These are phyloP conservation scores for Chymomyza fuscimana DNA, from an alignment of 2,888 invertebrate genomes.

Conservation along the genomic window DNA sequence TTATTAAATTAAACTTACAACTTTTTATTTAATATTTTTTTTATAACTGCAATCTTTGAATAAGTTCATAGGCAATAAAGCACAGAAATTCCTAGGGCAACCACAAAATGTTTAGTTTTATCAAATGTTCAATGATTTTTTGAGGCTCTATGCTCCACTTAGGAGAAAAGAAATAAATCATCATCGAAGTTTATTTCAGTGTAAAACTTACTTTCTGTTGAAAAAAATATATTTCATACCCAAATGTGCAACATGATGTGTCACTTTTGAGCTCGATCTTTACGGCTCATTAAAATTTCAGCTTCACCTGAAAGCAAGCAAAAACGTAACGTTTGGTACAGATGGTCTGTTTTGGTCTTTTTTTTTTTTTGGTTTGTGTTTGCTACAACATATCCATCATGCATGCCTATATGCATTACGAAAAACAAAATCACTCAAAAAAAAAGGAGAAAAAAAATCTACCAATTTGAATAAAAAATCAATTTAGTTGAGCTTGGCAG, in stretches of 20 bases:
- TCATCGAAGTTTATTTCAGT: too few relatives aligned
- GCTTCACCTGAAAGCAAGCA: background rate
- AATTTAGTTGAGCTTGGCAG: conserved; percentile 41
- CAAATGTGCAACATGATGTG: background rate
- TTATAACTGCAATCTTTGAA: too few relatives aligned
- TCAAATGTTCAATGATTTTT: too few relatives aligned
- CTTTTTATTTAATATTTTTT: too few relatives aligned
- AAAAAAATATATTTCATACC: background rate
- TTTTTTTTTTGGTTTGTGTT: background rate
- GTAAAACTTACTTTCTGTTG: background rate
- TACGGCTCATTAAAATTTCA: background rate
- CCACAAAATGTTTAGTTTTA: too few relatives aligned
- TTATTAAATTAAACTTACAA: too few relatives aligned
- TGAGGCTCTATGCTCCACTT: too few relatives aligned
- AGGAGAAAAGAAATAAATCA: too few relatives aligned
- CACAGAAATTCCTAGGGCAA: too few relatives aligned
- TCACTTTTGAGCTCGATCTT: background rate
- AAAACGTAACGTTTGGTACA: background rate
- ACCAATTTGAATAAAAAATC: conserved; percentile 64
- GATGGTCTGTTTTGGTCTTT: background rate
- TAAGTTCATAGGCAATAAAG: too few relatives aligned
- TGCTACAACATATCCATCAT: conserved; percentile 41
- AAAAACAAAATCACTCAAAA: background rate
- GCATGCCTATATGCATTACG: conserved; percentile 5
- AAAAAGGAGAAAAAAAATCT: conserved; percentile 3